phyloP scores from a whole-genome alignment of 2,113 vertebrate genomes.

The Tiliqua scincoides region DNA sequence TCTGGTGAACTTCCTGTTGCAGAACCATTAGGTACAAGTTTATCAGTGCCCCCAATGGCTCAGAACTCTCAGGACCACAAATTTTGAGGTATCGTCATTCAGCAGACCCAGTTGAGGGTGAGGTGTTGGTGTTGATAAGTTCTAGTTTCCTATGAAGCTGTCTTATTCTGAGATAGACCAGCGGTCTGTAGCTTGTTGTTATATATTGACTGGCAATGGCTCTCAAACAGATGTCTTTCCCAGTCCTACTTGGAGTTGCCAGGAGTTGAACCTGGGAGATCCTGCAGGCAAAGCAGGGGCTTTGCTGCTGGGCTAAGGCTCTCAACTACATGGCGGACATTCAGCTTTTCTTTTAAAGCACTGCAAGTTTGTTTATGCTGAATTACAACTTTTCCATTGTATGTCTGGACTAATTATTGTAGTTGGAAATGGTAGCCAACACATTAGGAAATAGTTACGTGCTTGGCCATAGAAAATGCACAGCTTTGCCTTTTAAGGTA shows the following conservation, averaged over 20 bases:
- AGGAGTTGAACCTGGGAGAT: no score
- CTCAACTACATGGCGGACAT: neutral
- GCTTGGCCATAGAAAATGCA: neutral
- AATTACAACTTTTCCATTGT: neutral
- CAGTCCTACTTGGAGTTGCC: no score
- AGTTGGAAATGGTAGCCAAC: neutral
- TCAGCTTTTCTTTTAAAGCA: neutral
- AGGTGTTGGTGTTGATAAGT: neutral
- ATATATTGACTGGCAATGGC: no score
- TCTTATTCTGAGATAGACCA: no score
- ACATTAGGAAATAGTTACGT: neutral
- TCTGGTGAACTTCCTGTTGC: neutral
- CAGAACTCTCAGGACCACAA: neutral
- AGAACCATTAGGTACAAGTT: neutral
- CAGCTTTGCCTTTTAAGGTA: neutral
- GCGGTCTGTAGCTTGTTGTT: no score
- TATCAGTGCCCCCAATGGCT: no score
- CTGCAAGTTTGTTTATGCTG: neutral
- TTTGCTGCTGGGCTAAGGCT: neutral
- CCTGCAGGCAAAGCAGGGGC: no score
- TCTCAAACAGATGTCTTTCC: no score
- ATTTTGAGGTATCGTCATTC: neutral
- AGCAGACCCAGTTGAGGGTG: neutral
- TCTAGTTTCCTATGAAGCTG: no score
- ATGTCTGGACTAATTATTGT: neutral